These are phyloP conservation scores for Lepidonotus clava DNA, from an alignment of 2,888 invertebrate genomes.

Conservation along the genomic window DNA sequence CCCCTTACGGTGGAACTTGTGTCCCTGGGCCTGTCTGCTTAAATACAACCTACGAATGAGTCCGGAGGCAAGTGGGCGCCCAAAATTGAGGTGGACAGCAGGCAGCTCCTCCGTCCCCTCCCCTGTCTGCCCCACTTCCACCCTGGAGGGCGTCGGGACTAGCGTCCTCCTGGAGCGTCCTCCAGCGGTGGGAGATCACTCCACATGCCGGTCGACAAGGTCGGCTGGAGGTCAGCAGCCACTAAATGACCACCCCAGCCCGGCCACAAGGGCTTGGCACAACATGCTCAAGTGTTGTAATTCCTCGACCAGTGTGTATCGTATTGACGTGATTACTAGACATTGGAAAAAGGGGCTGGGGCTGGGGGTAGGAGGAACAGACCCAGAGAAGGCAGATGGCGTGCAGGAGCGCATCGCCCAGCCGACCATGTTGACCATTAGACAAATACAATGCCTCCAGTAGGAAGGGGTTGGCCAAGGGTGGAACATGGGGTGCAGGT, in stretches of 20 bases:
- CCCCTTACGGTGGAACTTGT: neutral
- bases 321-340: constrained; percentile 16
- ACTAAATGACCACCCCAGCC: neutral
- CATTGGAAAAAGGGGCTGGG: too few relatives aligned
- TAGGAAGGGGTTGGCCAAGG: too few relatives aligned
- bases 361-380: too few relatives aligned
- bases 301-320: neutral
- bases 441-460: too few relatives aligned
- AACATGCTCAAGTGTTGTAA: constrained; percentile 6
- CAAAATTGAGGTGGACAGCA: too few relatives aligned
- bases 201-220: constrained; percentile 40
- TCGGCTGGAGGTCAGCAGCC: neutral
- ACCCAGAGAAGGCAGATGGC: too few relatives aligned
- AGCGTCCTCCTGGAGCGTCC: constrained; percentile 4
- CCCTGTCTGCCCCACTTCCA: neutral
- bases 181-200: constrained; percentile 21
- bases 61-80: too few relatives aligned
- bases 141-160: neutral
- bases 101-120: too few relatives aligned
- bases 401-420: too few relatives aligned
- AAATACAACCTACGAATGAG: neutral
- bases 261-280: neutral
- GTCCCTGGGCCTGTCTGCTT: neutral
- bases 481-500: neutral
- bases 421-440: constrained; percentile 18